Conservation (phyloP, 2,113 vertebrate genomes). For the Orcinus orca region DNA sequence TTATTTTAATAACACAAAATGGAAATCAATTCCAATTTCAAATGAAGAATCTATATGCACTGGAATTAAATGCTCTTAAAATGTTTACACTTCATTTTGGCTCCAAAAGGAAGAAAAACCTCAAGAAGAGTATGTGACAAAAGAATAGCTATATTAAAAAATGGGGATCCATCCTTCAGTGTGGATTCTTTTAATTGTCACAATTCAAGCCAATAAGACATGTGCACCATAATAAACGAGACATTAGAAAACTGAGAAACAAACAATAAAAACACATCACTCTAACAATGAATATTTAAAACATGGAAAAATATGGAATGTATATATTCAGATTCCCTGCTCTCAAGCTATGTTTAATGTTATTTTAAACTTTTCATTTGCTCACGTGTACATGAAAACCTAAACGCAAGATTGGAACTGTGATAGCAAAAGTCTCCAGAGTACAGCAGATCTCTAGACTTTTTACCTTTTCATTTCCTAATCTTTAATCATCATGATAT, state of each 20-base stretch:
- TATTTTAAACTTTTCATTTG: constrained; percentile 60
- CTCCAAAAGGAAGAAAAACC: constrained; percentile 48
- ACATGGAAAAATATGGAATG: constrained; percentile 30
- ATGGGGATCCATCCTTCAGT: constrained; percentile 35
- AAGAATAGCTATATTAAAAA: constrained; percentile 57
- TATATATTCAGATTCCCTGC: constrained; percentile 26
- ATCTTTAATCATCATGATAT: constrained; percentile 58
- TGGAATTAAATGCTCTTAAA: constrained; percentile 68
- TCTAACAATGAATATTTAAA: constrained; percentile 42
- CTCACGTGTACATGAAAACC: constrained; percentile 50
- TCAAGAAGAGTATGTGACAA: constrained; percentile 46
- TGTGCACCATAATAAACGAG: constrained; percentile 62
- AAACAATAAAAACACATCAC: constrained; percentile 42
- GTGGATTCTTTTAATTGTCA: constrained; percentile 60
- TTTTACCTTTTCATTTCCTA: constrained; percentile 56
- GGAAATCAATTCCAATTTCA: constrained; percentile 70
- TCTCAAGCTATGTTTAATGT: constrained; percentile 42
- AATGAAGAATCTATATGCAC: constrained; percentile 56
- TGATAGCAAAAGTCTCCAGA: constrained; percentile 31
- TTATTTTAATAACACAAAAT: constrained; percentile 69
- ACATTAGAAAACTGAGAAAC: constrained; percentile 62
- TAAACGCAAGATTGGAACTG: constrained; percentile 47
- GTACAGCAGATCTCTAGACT: not conserved
- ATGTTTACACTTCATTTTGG: constrained; percentile 68
- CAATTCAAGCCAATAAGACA: constrained; percentile 39